A percentile compares a stretch with the other conserved stretches of the same genome.
Conservation (phyloP, 2,113 vertebrate species). For the Oxyruncus cristatus region DNA sequence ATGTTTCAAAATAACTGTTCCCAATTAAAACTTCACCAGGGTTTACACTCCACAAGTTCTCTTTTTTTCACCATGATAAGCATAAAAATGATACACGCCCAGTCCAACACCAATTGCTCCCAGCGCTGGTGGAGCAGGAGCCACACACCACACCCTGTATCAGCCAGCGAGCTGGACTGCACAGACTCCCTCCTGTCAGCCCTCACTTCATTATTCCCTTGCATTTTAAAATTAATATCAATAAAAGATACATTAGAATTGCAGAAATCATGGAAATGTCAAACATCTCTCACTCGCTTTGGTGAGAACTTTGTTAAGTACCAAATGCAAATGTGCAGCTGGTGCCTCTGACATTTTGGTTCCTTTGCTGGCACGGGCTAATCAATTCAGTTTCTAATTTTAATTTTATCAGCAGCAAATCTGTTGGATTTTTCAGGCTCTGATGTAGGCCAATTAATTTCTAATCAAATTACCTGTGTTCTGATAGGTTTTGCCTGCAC, state of each 20-base stretch:
- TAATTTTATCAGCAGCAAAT: conserved; percentile 63
- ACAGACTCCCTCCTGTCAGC: neutral
- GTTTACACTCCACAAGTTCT: neutral
- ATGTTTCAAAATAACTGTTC: neutral
- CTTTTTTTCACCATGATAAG: neutral
- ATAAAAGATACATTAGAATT: conserved; percentile 46
- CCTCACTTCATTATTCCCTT: neutral
- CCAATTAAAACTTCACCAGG: conserved; percentile 46
- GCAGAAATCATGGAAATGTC: conserved; percentile 67
- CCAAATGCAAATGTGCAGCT: conserved; percentile 70
- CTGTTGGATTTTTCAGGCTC: conserved; percentile 43
- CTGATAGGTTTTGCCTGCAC: neutral
- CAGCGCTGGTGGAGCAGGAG: accelerated
- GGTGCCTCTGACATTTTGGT: conserved; percentile 65
- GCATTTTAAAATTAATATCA: conserved; percentile 24
- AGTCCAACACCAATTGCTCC: neutral
- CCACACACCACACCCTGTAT: accelerated
- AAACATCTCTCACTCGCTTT: conserved; percentile 52
- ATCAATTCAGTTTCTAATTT: conserved; percentile 59
- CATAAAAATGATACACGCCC: neutral
- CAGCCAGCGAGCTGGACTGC: neutral
- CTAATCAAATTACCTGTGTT: conserved; percentile 44
- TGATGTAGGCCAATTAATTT: conserved; percentile 39
- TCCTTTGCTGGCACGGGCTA: conserved; percentile 55
- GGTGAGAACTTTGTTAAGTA: conserved; percentile 62